Evolutionary conservation across 2,797 vertebrate species (phyloP).

Genomic region (Trematomus bernacchii): DNA sequence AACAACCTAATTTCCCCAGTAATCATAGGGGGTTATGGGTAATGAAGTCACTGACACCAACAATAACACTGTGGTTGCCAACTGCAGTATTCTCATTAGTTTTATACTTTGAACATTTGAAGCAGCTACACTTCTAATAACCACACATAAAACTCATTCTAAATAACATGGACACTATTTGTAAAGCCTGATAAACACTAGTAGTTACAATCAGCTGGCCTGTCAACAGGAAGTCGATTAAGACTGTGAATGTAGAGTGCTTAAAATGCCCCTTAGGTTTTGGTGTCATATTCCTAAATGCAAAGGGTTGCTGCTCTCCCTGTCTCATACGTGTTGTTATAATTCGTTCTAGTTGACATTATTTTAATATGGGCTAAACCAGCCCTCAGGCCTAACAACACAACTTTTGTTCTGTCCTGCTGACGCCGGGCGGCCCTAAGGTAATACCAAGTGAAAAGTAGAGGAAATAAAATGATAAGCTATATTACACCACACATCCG

Average conservation of each 20-base stretch:
- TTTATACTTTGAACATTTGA: background rate
- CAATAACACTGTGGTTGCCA: conserved; percentile 5
- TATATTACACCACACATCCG: background rate
- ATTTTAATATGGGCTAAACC: background rate
- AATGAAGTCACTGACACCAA: conserved; percentile 32
- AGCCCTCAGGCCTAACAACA: conserved; percentile 26
- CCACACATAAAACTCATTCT: background rate
- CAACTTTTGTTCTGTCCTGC: background rate
- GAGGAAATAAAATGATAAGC: rapidly evolving
- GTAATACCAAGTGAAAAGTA: rapidly evolving
- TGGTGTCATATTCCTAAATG: background rate
- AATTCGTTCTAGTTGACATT: background rate
- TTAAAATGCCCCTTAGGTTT: background rate
- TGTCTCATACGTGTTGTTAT: background rate
- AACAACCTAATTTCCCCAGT: background rate
- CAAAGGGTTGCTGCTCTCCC: background rate
- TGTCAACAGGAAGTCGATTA: background rate
- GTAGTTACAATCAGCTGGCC: background rate
- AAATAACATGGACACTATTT: background rate
- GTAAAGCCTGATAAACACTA: conserved; percentile 4
- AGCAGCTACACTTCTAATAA: background rate
- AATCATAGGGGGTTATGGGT: conserved; percentile 36
- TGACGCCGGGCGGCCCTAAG: conserved; percentile 19
- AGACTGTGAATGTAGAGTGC: background rate
- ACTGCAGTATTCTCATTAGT: background rate